Evolutionary conservation across 2,113 vertebrate genomes (phyloP), one percentile per base, ranked within the genome.

Genomic region (Rissa tridactyla): DNA sequence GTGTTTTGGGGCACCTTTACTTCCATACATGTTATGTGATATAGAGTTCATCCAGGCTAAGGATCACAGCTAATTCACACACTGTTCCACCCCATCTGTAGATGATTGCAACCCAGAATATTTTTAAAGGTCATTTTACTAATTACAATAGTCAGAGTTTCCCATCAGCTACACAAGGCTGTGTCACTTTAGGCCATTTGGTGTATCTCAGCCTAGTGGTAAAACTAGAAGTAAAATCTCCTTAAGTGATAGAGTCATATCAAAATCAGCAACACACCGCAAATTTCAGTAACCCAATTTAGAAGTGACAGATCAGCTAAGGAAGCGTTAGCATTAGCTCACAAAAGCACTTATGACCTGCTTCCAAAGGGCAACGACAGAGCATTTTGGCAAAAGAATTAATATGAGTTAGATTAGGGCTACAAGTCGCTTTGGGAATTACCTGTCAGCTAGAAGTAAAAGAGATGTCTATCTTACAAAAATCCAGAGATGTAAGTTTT

Each of bases 401-500:
- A 46, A 51, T 62, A 49, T 29, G 44, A 38, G 23, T 40, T 92
- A 60, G 46, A 88, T 12, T 5, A 64, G n/a, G 36, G 25, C 71
- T 80, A 80, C 90, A 92, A 72, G 76, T 15, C 4, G 13, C 57
- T 26, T 23, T 55, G 20, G 17, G 40, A 54, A 66, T 73, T 72
- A 54, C 69, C 44, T 82, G 22, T 72, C 51, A 86, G 23, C 52
- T 70, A 47, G 60, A 92, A 84, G 66, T 49, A 80, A 91, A 70
- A 82, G 86, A 82, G 40, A 65, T 83, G 36, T 84, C 88, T 91
- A 77, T 95, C 68, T 94, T 82, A 93, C 54, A 82, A 1, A 86
- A 97, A 86, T 84, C 87, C 76, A 91, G 81, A 94, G 92, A 94
- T 34, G 77, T 77, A 97, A 88, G 97, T 92, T 94, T 96, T 96